These are phyloP conservation scores for Piprites chloris DNA, from an alignment of 2,113 vertebrate species.

Conservation along the genomic window DNA sequence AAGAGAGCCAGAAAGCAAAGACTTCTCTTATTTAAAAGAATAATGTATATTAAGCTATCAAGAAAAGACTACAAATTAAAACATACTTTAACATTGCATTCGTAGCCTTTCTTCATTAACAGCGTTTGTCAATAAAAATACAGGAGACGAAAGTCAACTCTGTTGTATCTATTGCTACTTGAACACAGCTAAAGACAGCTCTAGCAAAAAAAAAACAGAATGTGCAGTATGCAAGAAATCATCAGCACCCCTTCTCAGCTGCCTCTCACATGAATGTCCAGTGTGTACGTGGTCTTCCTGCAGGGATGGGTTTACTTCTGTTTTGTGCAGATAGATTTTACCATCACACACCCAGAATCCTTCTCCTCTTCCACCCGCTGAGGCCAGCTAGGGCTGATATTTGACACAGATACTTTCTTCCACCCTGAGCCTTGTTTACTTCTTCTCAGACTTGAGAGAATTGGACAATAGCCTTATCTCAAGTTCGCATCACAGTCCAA, in stretches of 20 bases:
- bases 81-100: not conserved
- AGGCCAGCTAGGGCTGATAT: not conserved
- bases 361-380: no score
- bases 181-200: not conserved
- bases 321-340: not conserved
- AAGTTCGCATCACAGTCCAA: not conserved
- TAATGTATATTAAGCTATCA: not conserved
- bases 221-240: not conserved
- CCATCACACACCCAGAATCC: not conserved
- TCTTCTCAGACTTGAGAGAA: not conserved
- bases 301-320: not conserved
- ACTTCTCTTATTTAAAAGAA: not conserved
- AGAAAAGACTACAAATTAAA: not conserved
- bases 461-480: not conserved
- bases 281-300: not conserved
- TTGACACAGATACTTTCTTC: not conserved
- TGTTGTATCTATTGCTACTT: not conserved
- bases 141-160: not conserved
- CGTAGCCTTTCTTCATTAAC: not conserved
- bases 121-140: not conserved
- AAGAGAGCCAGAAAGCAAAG: not conserved
- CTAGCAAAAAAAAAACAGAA: not conserved
- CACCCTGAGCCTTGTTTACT: not conserved
- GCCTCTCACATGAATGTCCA: not conserved
- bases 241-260: not conserved